Evolutionary conservation across 2,113 vertebrate genomes (phyloP), one percentile per base, ranked within the genome.

Genomic region (Megaleporinus macrocephalus): DNA sequence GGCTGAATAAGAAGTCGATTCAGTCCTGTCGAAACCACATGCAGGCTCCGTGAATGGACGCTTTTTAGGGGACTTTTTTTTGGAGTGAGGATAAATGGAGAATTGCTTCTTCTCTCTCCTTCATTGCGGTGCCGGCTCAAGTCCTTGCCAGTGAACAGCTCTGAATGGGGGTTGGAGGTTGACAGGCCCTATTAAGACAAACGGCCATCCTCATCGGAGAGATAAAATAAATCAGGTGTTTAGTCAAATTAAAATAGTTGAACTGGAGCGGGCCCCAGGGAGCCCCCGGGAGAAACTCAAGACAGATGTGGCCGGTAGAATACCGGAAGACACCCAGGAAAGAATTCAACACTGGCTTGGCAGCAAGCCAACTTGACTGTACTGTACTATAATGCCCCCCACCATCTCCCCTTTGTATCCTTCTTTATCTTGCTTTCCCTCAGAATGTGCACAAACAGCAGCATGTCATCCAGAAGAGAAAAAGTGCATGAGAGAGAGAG

Each of bases 181-280:
- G 97, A 98, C 97, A 97, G 95, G 93, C 95, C 96, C 95, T 98
- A 98, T 98, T 98, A 98, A 98, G 97, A 99, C 97, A 98, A 98
- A 98, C 95, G 95, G 95, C 95, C 95, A 96, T 96, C 95, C 96
- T 98, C 97, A 97, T 98, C 93, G 94, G 95, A 97, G 95, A 97
- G 96, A 98, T 98, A 96, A 98, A 98, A 98, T 98, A 98, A 98
- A 98, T 98, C 97, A 98, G 97, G 97, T 98, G 97, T 98, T 98
- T 98, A 98, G 97, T 99, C 96, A 97, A 98, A 99, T 98, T 98
- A 98, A 98, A 98, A 99, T 97, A 97, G 96, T 97, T 98, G 94
- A 95, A 96, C 95, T 97, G 93, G 95, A 98, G 96, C 94, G 94
- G 96, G 95, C 96, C 96, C 96, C 93, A 88, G 96, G 97, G 97